phyloP scores from a whole-genome alignment of 2,113 vertebrate species.

The Riparia riparia region DNA sequence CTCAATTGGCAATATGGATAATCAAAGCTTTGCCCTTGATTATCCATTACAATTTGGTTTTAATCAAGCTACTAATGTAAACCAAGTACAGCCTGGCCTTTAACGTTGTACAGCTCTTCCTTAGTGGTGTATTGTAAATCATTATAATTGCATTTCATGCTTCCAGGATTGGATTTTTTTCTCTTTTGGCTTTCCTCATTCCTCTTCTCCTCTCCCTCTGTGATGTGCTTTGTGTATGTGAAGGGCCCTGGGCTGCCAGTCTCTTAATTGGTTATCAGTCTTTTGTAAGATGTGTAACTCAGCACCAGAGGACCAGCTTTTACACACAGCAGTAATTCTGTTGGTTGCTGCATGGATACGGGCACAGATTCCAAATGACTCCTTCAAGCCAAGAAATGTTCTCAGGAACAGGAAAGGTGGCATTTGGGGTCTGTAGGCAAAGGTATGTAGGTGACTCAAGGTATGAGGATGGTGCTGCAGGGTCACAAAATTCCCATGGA shows the following conservation, averaged over 20 bases:
- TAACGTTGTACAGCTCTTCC: neutral
- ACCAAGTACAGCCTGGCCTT: neutral
- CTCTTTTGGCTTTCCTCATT: neutral
- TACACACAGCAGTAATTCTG: neutral
- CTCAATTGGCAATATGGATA: neutral
- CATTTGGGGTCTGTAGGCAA: neutral
- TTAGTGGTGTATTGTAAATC: neutral
- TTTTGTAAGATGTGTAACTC: neutral
- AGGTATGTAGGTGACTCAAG: neutral
- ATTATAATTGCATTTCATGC: neutral
- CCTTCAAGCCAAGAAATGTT: neutral
- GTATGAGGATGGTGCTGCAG: neutral
- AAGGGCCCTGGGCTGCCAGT: neutral
- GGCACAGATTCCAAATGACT: neutral
- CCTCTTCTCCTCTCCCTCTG: neutral
- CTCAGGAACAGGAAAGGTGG: neutral
- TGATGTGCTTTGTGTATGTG: neutral
- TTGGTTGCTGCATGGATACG: rapidly evolving
- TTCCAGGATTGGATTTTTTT: neutral
- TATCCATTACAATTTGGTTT: neutral
- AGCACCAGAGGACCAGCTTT: neutral
- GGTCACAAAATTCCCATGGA: rapidly evolving
- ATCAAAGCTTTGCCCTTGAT: constrained; percentile 45
- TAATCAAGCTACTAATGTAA: constrained; percentile 29
- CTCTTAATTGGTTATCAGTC: constrained; percentile 1